phyloP scores from a whole-genome alignment of 2,113 vertebrate genomes.

The Gobius niger region DNA sequence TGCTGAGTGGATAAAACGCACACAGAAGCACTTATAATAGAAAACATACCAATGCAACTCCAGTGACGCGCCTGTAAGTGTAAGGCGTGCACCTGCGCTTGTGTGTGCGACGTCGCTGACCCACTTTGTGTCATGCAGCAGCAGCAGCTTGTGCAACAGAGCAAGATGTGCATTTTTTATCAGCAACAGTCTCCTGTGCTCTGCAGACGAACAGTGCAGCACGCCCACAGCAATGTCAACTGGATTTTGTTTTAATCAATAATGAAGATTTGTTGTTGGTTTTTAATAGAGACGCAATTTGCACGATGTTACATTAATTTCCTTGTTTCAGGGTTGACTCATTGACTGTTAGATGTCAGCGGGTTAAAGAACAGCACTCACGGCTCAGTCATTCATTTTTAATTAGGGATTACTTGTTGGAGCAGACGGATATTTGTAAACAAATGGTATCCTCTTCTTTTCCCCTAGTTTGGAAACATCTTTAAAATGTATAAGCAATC shows the following conservation, averaged over 20 bases:
- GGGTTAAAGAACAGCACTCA: constrained; percentile 1
- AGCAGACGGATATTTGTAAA: not conserved
- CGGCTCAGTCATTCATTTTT: not conserved
- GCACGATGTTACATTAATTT: not conserved
- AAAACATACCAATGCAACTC: constrained; percentile 34
- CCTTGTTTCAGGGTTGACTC: not conserved
- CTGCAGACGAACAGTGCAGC: constrained; percentile 22
- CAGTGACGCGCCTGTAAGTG: constrained; percentile 18
- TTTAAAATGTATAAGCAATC: too few relatives aligned
- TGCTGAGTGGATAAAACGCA: constrained; percentile 22
- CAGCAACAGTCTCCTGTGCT: constrained; percentile 65
- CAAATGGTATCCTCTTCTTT: too few relatives aligned
- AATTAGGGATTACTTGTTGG: not conserved
- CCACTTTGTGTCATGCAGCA: constrained; percentile 69
- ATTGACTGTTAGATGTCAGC: not conserved
- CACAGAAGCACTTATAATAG: constrained; percentile 25
- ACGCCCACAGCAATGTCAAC: constrained; percentile 8
- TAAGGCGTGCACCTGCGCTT: constrained; percentile 12
- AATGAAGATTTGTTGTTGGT: not conserved
- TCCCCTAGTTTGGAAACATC: too few relatives aligned
- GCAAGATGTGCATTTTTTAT: constrained; percentile 69
- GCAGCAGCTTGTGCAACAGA: constrained; percentile 69
- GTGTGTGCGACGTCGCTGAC: constrained; percentile 47
- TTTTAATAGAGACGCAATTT: not conserved
- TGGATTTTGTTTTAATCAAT: not conserved